These are phyloP conservation scores for Sarcophaga caerulescens DNA, from an alignment of 2,888 invertebrate genomes.

Conservation along the genomic window DNA sequence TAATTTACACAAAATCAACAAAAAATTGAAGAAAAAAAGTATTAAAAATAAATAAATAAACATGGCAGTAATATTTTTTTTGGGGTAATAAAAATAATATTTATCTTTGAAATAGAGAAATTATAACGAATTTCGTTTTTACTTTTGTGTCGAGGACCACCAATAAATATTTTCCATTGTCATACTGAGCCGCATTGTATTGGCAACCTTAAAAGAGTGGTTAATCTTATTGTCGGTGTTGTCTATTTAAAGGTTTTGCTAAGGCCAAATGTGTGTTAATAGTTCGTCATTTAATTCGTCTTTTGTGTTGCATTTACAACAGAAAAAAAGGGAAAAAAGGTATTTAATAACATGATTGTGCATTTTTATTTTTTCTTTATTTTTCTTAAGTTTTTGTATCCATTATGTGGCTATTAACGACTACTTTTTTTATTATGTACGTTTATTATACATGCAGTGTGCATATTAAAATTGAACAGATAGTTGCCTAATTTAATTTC, in stretches of 20 bases:
- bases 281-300: conserved; percentile 58
- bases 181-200: conserved; percentile 46
- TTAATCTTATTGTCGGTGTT: conserved; percentile 65
- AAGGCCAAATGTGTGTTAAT: conserved; percentile 41
- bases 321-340: conserved; percentile 27
- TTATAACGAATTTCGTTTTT: not conserved
- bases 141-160: conserved; percentile 33
- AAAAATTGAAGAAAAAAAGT: conserved; percentile 33
- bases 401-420: too few relatives aligned
- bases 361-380: not conserved
- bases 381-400: not conserved
- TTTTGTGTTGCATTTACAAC: conserved; percentile 29
- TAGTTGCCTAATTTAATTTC: too few relatives aligned
- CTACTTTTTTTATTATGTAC: not conserved
- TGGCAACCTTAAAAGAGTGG: too few relatives aligned
- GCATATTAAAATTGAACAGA: too few relatives aligned
- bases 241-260: conserved; percentile 42
- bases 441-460: not conserved
- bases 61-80: not conserved
- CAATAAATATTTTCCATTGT: conserved; percentile 25
- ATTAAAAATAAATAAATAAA: conserved; percentile 6
- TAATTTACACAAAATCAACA: conserved; percentile 79
- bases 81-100: conserved; percentile 63
- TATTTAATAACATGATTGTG: conserved; percentile 3
- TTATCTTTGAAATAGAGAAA: conserved; percentile 30